Evolutionary conservation across 2,113 vertebrate species (phyloP).

Genomic region (Microcebus lehilahytsara): DNA sequence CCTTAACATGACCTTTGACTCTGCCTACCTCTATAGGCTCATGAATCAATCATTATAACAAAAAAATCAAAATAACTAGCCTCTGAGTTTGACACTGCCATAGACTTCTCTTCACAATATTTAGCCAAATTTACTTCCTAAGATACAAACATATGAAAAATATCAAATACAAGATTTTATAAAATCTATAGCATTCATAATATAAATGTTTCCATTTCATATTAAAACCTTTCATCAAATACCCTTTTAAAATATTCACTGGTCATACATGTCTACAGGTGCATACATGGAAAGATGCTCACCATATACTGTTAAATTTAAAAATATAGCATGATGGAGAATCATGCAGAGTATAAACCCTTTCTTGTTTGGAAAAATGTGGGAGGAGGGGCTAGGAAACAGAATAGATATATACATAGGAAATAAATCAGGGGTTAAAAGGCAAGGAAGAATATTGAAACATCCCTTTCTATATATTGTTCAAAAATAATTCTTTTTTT

Average conservation of each 20-base stretch:
- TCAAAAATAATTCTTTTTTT: neutral
- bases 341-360: neutral
- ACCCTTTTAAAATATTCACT: neutral
- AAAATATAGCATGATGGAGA: neutral
- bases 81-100: neutral
- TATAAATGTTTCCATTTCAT: neutral
- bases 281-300: neutral
- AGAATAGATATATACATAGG: neutral
- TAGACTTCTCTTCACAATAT: neutral
- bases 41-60: neutral
- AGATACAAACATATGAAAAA: conserved; percentile 25
- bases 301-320: neutral
- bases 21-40: neutral
- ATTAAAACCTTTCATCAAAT: neutral
- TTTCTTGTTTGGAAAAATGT: neutral
- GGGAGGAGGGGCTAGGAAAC: neutral
- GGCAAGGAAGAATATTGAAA: neutral
- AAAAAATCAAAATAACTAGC: neutral
- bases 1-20: neutral
- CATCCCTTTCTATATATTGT: neutral
- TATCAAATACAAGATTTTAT: conserved; percentile 10
- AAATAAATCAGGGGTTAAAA: neutral
- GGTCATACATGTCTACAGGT: neutral
- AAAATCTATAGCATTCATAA: neutral
- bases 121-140: conserved; percentile 2